Base-by-base conservation (phyloP, 2,888 invertebrate species). In the Notodonta dromedarius region DNA sequence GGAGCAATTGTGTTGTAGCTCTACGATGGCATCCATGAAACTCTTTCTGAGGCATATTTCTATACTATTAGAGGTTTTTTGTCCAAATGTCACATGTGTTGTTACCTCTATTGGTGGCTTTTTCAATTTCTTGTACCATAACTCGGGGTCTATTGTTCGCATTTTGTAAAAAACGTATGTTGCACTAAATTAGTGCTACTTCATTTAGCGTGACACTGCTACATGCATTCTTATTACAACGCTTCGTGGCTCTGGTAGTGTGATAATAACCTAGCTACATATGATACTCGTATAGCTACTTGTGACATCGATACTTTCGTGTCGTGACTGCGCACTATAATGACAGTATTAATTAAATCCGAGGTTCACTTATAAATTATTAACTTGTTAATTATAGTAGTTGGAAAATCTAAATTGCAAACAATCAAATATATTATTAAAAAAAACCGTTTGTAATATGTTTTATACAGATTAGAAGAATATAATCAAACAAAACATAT, bases 141-240 rank as follows among this genome's bases (percentile, higher is more conserved):
- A 14, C 59, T 65, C 70, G 0, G 76, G 76, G 54, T 75, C 73
- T 32, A 74, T 66, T 7, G 74, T 75, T 0, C 73, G 76, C 74
- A 74, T 74, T 7, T 42, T n/a, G 14, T 4, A 13, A n/a, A 5
- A n/a, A n/a, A n/a, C n/a, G n/a, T 11, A 4, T 9, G n/a, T 42
- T 12, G 2, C 4, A 42, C 4, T 42, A 11, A 11, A 42, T 42
- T 42, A 11, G 12, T 42, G 42, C 11, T 12, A 42, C 42, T 42
- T 11, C 2, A 4, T 24, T 24, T 6, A 35, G 35, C 35, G 35
- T 35, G 7, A 35, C 4, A 35, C 35, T 35, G 35, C 35, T 35
- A 7, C 5, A 35, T 35, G 35, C 7, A 35, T 35, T 35, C 7
- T 35, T 35, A 35, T 35, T 9, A 42, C 42, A 42, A 42, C 11